Evolutionary conservation across 2,888 invertebrate genomes (phyloP), one percentile per base, ranked within the genome.

Genomic region (Himalopsyche japonica): DNA sequence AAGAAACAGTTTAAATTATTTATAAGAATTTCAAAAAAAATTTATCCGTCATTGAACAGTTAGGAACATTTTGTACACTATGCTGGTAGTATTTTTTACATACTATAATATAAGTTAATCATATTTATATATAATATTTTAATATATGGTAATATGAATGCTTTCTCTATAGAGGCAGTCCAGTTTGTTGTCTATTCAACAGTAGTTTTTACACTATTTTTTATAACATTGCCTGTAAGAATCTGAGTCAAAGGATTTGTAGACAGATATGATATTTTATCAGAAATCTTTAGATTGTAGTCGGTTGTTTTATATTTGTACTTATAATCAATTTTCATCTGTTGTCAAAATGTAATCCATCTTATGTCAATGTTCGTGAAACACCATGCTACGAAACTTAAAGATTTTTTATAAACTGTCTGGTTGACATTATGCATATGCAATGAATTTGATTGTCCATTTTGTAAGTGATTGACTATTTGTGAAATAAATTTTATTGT

Each of bases 171-270:
- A 70, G 70, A 70, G 70, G 70, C 70, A 70, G 70, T 70, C 70
- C 70, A 27, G 70, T 70, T 70, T 70, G 70, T 70, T 70, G 70
- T 70, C 27, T 70, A 70, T 70, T 24, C 70, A 70, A 70, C 70
- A 12, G 70, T 70, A 70, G 70, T 70, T 70, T 70, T 70, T 70
- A 70, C 70, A 70, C 70, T 70, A 70, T 70, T 70, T 70, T 70
- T 70, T 70, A 70, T 70, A 70, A 70, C 70, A 70, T 70, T 70
- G 70, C 70, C 70, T 70, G 70, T 70, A 70, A 70, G 70, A 49
- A 49, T 49, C 49, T 49, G 49, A 70, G 70, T 70, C 70, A 70
- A 30, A 70, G 27, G 70, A 70, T 27, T 27, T 27, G 20, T 32
- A 27, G 4, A 27, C 24, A 5, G 24, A 57, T 6, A 8, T 3